phyloP scores from a whole-genome alignment of 1,140 invertebrate genomes.

The Aporrectodea caliginosa region DNA sequence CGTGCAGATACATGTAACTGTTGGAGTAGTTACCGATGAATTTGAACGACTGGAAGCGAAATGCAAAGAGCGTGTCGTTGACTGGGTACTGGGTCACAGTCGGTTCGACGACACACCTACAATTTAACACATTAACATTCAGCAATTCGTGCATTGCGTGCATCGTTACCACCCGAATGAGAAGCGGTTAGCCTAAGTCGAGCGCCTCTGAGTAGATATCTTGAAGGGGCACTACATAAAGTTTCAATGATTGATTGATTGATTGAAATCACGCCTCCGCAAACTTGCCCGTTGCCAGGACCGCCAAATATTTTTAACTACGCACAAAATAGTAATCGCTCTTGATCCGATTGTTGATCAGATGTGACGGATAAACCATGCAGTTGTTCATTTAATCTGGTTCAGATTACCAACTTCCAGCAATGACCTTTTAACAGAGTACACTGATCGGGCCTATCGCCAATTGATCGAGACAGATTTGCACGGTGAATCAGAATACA shows the following conservation, averaged over 20 bases:
- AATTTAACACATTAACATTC: not conserved
- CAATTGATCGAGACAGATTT: no score
- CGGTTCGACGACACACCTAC: slow-evolving; percentile 41
- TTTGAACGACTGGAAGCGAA: slow-evolving; percentile 42
- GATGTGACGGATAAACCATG: no score
- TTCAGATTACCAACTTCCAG: no score
- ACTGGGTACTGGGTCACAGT: slow-evolving; percentile 40
- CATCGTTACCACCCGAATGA: not conserved
- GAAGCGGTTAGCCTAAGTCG: not conserved
- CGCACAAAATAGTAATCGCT: no score
- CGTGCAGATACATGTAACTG: slow-evolving; percentile 38
- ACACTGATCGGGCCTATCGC: no score
- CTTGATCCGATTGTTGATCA: no score
- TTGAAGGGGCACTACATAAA: not conserved
- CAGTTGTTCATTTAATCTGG: no score
- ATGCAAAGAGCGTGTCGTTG: slow-evolving; percentile 41
- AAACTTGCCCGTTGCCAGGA: no score
- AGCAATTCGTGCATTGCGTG: not conserved
- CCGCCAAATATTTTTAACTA: no score
- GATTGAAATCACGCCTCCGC: no score
- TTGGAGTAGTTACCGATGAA: slow-evolving; percentile 38
- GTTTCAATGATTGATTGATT: not conserved
- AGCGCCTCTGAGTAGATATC: not conserved
- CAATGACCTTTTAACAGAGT: no score
- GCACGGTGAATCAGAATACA: no score